Evolutionary conservation across 1,140 invertebrate genomes (phyloP).

Genomic region (Cherax quadricarinatus): DNA sequence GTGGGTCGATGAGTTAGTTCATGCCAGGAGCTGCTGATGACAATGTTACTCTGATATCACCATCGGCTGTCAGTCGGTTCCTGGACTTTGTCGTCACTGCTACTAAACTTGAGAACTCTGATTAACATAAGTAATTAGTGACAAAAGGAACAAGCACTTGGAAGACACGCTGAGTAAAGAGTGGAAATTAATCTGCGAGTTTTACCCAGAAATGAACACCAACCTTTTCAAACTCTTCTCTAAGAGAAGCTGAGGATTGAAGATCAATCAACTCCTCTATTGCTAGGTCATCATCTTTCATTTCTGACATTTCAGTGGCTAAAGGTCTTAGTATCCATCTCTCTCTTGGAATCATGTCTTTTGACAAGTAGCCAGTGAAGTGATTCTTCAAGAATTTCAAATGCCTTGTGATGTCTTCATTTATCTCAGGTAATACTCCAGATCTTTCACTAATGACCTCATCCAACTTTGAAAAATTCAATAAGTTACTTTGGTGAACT

Average conservation of each 20-base stretch:
- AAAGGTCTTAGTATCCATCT: slow-evolving; percentile 39
- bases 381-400: slow-evolving; percentile 34
- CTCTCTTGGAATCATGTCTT: too few species aligned
- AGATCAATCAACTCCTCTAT: slow-evolving; percentile 61
- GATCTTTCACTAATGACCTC: slow-evolving; percentile 45
- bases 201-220: slow-evolving; percentile 48
- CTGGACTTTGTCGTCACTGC: too few species aligned
- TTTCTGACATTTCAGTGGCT: slow-evolving; percentile 49
- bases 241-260: slow-evolving; percentile 55
- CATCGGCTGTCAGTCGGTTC: too few species aligned
- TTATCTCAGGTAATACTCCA: too few species aligned
- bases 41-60: slow-evolving; percentile 36
- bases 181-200: slow-evolving; percentile 44
- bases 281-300: too few species aligned
- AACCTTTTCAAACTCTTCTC: too few species aligned
- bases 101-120: too few species aligned
- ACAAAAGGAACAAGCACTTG: slow-evolving; percentile 56
- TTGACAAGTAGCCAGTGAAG: too few species aligned
- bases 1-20: slow-evolving; percentile 37
- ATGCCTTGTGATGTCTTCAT: slow-evolving; percentile 32
- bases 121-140: slow-evolving; percentile 50
- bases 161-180: too few species aligned
- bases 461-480: slow-evolving; percentile 46
- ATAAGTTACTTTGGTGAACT: slow-evolving; percentile 42
- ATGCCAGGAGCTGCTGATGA: slow-evolving; percentile 39